Conservation (phyloP, 2,888 invertebrate species). For the Scaptomyza caliginosa region DNA sequence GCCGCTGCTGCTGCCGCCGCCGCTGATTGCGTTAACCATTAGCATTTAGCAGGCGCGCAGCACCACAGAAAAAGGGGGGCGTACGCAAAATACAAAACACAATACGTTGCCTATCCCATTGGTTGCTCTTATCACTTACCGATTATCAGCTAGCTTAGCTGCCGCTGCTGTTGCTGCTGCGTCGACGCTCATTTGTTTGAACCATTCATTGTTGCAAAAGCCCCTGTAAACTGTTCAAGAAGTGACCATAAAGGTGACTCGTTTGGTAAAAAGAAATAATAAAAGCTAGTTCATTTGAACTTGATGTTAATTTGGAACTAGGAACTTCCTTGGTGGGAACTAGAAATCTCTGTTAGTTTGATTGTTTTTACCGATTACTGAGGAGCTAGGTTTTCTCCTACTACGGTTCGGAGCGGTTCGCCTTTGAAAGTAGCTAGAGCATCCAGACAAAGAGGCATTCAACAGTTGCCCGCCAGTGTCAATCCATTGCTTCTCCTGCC, state of each 20-base stretch:
- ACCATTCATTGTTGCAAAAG: conserved; percentile 8
- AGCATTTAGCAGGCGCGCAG: conserved; percentile 52
- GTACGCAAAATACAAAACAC: conserved; percentile 8
- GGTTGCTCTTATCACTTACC: conserved; percentile 19
- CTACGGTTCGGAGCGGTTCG: no score
- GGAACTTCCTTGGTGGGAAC: no score
- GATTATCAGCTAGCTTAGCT: conserved; percentile 30
- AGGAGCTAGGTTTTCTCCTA: no score
- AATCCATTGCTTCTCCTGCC: not conserved
- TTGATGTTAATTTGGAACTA: no score
- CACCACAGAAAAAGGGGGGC: conserved; percentile 4
- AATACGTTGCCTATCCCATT: conserved; percentile 13
- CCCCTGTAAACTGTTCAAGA: conserved; percentile 14
- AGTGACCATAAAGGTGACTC: not conserved
- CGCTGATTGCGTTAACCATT: conserved; percentile 56
- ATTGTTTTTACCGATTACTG: no score
- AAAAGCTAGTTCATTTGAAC: no score
- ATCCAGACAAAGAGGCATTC: conserved; percentile 4
- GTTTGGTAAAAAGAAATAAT: no score
- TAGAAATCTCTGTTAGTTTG: no score
- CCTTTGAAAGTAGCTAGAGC: not conserved
- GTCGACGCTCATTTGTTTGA: conserved; percentile 8
- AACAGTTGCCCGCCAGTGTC: conserved; percentile 27
- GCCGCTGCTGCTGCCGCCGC: conserved; percentile 10
- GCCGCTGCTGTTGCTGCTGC: conserved; percentile 27